Base-by-base conservation (phyloP, 92 coral and sea anemone species). In the Zoanthus sociatus region DNA sequence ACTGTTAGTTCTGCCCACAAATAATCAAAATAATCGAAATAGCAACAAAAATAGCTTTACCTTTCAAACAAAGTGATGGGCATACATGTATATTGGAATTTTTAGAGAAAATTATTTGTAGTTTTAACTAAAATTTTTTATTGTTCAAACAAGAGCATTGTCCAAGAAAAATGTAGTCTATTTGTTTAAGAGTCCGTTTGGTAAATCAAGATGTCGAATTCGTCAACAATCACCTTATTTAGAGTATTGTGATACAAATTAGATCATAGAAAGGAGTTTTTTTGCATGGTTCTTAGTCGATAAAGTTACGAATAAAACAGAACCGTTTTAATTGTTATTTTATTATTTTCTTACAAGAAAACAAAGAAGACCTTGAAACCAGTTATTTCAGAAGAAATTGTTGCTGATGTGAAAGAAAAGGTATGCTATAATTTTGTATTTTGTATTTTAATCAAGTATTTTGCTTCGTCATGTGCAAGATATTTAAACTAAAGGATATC, bases 291-390 rank as follows among this genome's bases (percentile, higher is more conserved):
- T 63, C n/a, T 63, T 21, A 1, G 10, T 63, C 30, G 32, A 63
- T 63, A 63, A n/a, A 18, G 6, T 20, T 20, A 63, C 11, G n/a
- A 18, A 15, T 50, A 60, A 15, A 63, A 17, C 10, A 17, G 30
- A 18, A 63, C 10, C 17, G 17, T 5, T 14, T 13, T n/a, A 9
- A n/a, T 9, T 18, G 8, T 2, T 63, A 63, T 63, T 17, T 16
- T 17, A 16, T n/a, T 73, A 32, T 78, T 64, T 79, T 87, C 33
- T 45, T 81, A 90, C 92, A 89, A 93, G 91, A 96, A 93, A 86
- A 92, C 92, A 81, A 97, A 92, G 93, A 97, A 94, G 91, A 97
- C 96, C 17, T 81, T 97, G 53, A 97, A 97, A 74, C 99, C 99
- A 0, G 95, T 95, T 32, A 92, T 97, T 17, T 94, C 98, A 83